phyloP scores from a whole-genome alignment of 2,113 vertebrate species.

The Merops nubicus region DNA sequence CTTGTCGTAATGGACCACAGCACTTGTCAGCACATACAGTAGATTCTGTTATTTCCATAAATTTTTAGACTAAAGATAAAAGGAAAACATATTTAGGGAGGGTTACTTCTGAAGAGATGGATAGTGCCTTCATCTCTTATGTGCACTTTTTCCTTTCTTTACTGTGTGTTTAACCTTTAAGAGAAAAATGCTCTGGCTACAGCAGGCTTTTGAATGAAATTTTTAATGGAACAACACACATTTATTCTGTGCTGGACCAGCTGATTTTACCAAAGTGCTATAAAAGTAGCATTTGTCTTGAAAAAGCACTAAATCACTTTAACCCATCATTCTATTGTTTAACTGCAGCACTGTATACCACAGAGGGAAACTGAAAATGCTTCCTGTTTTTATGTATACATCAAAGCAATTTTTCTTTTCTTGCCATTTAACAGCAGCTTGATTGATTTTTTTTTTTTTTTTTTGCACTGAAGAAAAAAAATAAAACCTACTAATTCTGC shows the following conservation, averaged over 20 bases:
- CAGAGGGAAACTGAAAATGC: not conserved
- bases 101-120: not conserved
- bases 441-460: not conserved
- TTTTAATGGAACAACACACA: not conserved
- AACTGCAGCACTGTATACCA: not conserved
- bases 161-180: not conserved
- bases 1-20: not conserved
- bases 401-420: slow-evolving; percentile 25
- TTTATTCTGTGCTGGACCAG: not conserved
- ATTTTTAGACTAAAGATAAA: not conserved
- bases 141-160: not conserved
- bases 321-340: not conserved
- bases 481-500: not conserved
- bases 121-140: not conserved
- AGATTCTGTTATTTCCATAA: not conserved
- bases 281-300: not conserved
- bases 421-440: not conserved
- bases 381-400: not conserved
- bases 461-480: not conserved
- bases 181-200: not conserved
- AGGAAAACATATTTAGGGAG: not conserved
- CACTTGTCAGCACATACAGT: not conserved
- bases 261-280: not conserved
- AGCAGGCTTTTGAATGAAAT: not conserved
- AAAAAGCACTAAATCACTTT: slow-evolving; percentile 11